Conservation (phyloP, 2,113 vertebrate species). For the Vanacampus margaritifer region DNA sequence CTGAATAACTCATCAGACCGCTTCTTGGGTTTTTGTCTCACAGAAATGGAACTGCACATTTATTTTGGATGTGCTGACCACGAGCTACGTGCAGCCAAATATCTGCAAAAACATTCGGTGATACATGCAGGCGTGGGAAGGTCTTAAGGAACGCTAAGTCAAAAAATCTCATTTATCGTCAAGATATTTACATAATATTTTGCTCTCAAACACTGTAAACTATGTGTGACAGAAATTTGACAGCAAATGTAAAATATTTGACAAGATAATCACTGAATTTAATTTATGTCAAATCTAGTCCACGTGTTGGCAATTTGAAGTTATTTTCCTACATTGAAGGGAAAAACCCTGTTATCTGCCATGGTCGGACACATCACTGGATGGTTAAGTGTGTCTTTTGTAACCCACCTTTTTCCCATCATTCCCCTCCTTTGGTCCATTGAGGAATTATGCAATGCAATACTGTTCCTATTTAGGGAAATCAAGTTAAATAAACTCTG, state of each 20-base stretch:
- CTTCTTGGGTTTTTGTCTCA: constrained; percentile 28
- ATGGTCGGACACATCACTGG: not conserved
- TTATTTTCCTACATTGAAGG: not conserved
- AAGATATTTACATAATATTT: constrained; percentile 28
- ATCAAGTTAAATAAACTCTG: constrained; percentile 66
- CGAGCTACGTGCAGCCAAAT: constrained; percentile 42
- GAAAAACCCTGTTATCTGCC: not conserved
- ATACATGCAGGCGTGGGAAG: constrained; percentile 45
- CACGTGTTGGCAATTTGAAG: not conserved
- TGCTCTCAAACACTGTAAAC: not conserved
- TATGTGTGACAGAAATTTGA: not conserved
- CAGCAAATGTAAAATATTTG: not conserved
- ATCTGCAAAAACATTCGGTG: constrained; percentile 52
- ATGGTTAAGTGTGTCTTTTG: not conserved
- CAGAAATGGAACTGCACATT: constrained; percentile 40
- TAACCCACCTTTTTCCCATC: constrained; percentile 1
- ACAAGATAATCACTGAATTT: not conserved
- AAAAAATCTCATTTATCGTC: constrained; percentile 17
- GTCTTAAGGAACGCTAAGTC: constrained; percentile 6
- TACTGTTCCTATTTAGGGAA: constrained; percentile 64
- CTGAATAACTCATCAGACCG: constrained; percentile 39
- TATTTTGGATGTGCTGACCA: constrained; percentile 44
- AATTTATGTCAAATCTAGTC: not conserved
- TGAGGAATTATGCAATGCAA: constrained; percentile 64
- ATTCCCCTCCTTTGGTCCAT: constrained; percentile 11